These are phyloP conservation scores for Sminthurides aquaticus DNA, from an alignment of 2,888 invertebrate species.

Conservation along the genomic window DNA sequence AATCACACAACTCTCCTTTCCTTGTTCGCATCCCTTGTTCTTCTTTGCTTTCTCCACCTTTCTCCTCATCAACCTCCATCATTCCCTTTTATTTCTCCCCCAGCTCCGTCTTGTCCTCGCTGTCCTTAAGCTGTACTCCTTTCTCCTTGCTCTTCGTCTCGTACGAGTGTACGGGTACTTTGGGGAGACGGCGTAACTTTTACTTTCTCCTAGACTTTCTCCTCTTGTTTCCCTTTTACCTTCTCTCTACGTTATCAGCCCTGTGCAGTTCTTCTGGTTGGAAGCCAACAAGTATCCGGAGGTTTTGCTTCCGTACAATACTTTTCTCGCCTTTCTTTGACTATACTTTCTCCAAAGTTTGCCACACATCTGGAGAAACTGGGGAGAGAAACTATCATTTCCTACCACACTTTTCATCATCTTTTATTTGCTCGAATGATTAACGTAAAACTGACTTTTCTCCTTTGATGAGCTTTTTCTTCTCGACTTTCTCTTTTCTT, in stretches of 20 bases:
- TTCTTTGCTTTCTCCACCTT: background rate
- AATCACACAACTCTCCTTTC: background rate
- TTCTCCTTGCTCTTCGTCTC: constrained; percentile 7
- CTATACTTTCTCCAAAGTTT: too few species aligned
- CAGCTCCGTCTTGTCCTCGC: background rate
- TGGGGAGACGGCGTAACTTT: background rate
- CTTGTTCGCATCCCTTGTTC: background rate
- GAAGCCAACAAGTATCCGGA: too few species aligned
- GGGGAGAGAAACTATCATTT: background rate
- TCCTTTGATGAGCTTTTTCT: background rate
- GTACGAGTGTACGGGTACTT: too few species aligned
- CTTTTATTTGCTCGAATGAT: background rate
- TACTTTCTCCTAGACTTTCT: constrained; percentile 14
- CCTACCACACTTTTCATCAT: background rate
- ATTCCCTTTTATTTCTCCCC: constrained; percentile 2
- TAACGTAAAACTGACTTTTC: background rate
- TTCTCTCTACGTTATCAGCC: background rate
- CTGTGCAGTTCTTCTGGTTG: too few species aligned
- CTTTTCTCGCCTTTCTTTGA: too few species aligned
- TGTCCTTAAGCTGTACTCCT: constrained; percentile 10
- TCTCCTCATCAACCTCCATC: background rate
- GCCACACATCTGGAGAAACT: background rate
- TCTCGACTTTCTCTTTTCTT: background rate
- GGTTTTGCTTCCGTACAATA: background rate
- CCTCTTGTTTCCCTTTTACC: constrained; percentile 2